phyloP scores from a whole-genome alignment of 2,888 invertebrate species.

The Marronus borbonicus region DNA sequence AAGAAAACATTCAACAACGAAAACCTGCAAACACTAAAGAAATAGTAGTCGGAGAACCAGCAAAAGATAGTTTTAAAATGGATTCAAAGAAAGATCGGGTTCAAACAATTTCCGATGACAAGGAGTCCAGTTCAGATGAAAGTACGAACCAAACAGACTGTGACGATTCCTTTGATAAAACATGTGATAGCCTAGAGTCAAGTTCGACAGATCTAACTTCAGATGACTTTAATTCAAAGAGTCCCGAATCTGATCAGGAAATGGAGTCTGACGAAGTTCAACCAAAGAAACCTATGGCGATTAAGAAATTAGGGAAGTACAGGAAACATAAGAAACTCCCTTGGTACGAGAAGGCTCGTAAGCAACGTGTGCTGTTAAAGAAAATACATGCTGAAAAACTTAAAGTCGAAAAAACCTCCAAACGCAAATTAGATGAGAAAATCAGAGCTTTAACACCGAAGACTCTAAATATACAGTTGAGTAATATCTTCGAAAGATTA shows the following conservation, averaged over 20 bases:
- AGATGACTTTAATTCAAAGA: background rate
- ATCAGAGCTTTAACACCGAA: constrained; percentile 59
- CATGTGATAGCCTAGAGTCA: constrained; percentile 15
- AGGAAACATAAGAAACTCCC: constrained; percentile 39
- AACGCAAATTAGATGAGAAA: constrained; percentile 47
- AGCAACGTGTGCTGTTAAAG: constrained; percentile 28
- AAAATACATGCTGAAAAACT: constrained; percentile 30
- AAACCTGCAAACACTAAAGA: background rate
- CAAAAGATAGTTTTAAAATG: background rate
- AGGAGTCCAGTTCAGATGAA: background rate
- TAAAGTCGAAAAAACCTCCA: background rate
- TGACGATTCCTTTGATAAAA: constrained; percentile 17
- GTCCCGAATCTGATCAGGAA: background rate
- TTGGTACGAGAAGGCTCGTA: constrained; percentile 49
- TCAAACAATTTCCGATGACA: background rate
- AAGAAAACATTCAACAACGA: constrained; percentile 14
- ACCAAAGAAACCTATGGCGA: constrained; percentile 17
- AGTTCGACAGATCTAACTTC: constrained; percentile 1
- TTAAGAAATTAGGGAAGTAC: constrained; percentile 3
- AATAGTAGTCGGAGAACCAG: background rate
- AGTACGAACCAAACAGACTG: background rate
- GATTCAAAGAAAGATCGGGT: background rate
- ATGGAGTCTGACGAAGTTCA: background rate
- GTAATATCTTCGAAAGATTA: constrained; percentile 58
- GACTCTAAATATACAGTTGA: constrained; percentile 58